Percentiles rank a stretch among this genome's conserved stretches.
phyloP scores from a whole-genome alignment of 2,888 invertebrate species.

The Erynnis tages region DNA sequence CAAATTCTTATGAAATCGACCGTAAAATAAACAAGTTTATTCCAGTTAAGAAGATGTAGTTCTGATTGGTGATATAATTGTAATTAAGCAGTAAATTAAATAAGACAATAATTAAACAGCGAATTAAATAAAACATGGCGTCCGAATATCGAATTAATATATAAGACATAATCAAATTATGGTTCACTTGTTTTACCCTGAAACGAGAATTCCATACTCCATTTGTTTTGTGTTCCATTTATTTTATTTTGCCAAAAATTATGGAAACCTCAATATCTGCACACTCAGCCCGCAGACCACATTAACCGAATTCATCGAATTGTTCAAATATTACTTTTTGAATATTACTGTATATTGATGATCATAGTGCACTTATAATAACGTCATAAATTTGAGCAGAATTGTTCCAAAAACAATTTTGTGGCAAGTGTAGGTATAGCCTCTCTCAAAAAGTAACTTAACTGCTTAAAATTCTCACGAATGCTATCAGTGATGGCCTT shows the following conservation, averaged over 20 bases:
- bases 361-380: neutral
- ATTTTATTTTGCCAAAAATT: constrained; percentile 21
- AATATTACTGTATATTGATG: constrained; percentile 12
- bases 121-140: neutral
- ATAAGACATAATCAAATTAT: constrained; percentile 9
- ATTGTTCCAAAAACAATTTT: too few species aligned
- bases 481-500: too few species aligned
- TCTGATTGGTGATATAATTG: too few species aligned
- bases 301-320: constrained; percentile 24
- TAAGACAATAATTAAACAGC: too few species aligned
- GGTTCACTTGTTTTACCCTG: constrained; percentile 1
- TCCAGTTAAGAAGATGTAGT: too few species aligned
- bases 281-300: constrained; percentile 8
- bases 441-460: too few species aligned
- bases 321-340: constrained; percentile 21
- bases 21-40: too few species aligned
- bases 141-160: constrained; percentile 7
- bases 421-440: too few species aligned
- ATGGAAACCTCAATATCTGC: constrained; percentile 24
- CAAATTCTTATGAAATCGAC: too few species aligned
- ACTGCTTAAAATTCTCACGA: too few species aligned
- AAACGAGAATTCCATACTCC: constrained; percentile 1
- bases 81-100: too few species aligned
- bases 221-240: constrained; percentile 13
- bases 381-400: too few species aligned